Conservation (phyloP, 2,888 invertebrate species). For the Pycnomerus fuliginosus region DNA sequence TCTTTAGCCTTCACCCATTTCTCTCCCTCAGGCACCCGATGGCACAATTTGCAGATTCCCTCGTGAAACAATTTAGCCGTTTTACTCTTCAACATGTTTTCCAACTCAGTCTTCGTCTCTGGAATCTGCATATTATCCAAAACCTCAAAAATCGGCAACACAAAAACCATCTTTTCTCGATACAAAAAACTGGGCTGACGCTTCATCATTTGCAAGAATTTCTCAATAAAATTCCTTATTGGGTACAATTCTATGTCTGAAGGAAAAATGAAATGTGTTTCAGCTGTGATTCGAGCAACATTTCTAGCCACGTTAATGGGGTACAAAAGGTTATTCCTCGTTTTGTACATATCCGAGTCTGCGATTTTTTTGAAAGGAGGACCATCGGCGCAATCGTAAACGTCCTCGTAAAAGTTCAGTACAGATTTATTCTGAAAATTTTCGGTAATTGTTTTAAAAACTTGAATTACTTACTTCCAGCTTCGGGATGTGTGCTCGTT, state of each 20-base stretch:
- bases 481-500: slow-evolving; percentile 71
- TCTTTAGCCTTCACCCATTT: slow-evolving; percentile 32
- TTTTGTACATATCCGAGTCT: slow-evolving; percentile 22
- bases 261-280: slow-evolving; percentile 31
- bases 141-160: slow-evolving; percentile 10
- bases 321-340: slow-evolving; percentile 24
- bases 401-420: slow-evolving; percentile 18
- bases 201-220: slow-evolving; percentile 25
- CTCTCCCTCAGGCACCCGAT: slow-evolving; percentile 16
- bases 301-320: slow-evolving; percentile 35
- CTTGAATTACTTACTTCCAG: slow-evolving; percentile 1
- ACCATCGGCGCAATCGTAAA: slow-evolving; percentile 19
- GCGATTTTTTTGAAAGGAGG: slow-evolving; percentile 20
- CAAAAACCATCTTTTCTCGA: slow-evolving; percentile 5
- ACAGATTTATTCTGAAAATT: slow-evolving; percentile 7
- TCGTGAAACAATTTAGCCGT: slow-evolving; percentile 39
- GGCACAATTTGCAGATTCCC: slow-evolving; percentile 33
- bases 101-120: slow-evolving; percentile 35
- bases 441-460: not conserved
- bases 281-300: slow-evolving; percentile 26
- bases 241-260: slow-evolving; percentile 36
- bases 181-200: slow-evolving; percentile 10
- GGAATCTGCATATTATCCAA: slow-evolving; percentile 28
- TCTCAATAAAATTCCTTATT: slow-evolving; percentile 21
- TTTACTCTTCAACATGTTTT: slow-evolving; percentile 33